Conservation (phyloP, 1,140 invertebrate species). For the Latrodectus geometricus region DNA sequence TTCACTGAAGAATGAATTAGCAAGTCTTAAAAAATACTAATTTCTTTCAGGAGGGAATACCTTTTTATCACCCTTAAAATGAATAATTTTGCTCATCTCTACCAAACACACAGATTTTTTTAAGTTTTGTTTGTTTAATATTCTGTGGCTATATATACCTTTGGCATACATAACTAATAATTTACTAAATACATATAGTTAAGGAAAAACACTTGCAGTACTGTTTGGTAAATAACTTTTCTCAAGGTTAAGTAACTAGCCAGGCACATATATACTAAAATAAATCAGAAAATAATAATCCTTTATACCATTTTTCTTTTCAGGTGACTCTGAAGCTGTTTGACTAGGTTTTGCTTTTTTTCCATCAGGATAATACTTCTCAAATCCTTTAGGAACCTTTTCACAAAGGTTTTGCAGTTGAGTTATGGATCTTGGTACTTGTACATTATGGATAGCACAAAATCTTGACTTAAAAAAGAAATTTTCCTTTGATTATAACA, state of each 20-base stretch:
- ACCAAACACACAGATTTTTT: no score
- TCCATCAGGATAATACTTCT: conserved; percentile 82
- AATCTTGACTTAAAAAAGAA: background rate
- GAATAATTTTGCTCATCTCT: no score
- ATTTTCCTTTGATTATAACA: no score
- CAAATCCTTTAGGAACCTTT: conserved; percentile 89
- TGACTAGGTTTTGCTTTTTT: conserved; percentile 63
- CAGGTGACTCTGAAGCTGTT: conserved; percentile 64
- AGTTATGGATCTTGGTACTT: background rate
- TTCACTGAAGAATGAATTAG: no score
- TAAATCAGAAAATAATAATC: background rate
- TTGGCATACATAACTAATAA: no score
- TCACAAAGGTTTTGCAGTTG: conserved; percentile 76
- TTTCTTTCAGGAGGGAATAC: no score
- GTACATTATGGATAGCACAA: background rate
- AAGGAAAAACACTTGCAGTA: background rate
- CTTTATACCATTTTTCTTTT: conserved; percentile 65
- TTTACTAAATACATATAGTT: background rate
- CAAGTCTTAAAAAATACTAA: no score
- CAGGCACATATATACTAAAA: background rate
- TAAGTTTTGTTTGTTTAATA: no score
- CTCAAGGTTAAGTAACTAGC: background rate
- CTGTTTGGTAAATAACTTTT: background rate
- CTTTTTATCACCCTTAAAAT: no score
- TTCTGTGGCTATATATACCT: no score